phyloP scores from a whole-genome alignment of 2,888 invertebrate species.

The Tenthredo scrophulariae region DNA sequence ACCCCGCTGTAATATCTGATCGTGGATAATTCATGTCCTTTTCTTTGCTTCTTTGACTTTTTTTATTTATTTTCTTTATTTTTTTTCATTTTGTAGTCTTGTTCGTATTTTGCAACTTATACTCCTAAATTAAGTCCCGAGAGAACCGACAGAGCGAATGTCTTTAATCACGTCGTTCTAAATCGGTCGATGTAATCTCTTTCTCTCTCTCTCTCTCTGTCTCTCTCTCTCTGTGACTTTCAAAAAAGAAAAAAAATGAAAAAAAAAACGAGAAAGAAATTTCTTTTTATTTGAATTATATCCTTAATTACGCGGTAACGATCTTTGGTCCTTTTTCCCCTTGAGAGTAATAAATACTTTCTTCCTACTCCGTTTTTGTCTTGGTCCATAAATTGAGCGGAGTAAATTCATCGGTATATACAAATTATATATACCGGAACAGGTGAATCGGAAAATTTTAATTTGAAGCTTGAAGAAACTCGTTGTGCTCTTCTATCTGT shows the following conservation, averaged over 20 bases:
- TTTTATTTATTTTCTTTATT: neutral
- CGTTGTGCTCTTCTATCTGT: neutral
- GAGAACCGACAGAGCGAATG: constrained; percentile 18
- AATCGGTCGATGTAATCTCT: constrained; percentile 34
- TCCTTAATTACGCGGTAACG: constrained; percentile 16
- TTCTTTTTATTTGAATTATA: neutral
- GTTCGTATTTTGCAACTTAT: neutral
- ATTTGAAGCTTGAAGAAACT: neutral
- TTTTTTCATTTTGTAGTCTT: constrained; percentile 9
- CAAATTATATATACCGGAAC: neutral
- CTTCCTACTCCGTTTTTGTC: neutral
- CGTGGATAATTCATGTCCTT: neutral
- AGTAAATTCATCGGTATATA: neutral
- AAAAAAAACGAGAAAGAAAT: neutral
- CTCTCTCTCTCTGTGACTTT: neutral
- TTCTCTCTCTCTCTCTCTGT: neutral
- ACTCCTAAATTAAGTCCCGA: neutral
- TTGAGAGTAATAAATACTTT: neutral
- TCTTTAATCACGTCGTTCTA: constrained; percentile 46
- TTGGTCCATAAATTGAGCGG: neutral
- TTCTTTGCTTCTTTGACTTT: neutral
- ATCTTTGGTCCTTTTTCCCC: neutral
- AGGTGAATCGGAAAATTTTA: neutral
- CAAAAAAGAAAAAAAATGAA: neutral
- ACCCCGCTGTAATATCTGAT: neutral